These are phyloP conservation scores for Dreissena polymorpha DNA, from an alignment of 1,140 invertebrate genomes.

Conservation along the genomic window DNA sequence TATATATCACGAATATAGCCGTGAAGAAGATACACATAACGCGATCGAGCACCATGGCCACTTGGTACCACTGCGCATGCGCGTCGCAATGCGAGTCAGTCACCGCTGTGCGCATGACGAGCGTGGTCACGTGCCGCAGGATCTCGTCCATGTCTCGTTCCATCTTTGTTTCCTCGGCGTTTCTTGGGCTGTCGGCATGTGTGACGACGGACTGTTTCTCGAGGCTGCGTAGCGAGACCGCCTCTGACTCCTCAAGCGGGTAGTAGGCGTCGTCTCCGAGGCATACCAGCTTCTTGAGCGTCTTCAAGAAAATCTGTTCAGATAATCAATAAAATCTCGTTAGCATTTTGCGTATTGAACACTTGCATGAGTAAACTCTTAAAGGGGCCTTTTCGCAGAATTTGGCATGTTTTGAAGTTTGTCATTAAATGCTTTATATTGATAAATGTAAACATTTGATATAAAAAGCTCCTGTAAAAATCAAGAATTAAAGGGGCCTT, in stretches of 20 bases:
- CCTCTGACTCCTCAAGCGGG: conserved; percentile 43
- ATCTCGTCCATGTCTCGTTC: conserved; percentile 50
- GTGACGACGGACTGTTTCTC: conserved; percentile 16
- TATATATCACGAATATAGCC: conserved; percentile 23
- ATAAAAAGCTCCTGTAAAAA: no score
- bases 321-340: neutral
- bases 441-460: no score
- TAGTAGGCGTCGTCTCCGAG: conserved; percentile 35
- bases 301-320: conserved; percentile 44
- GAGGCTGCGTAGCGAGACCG: conserved; percentile 22
- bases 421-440: no score
- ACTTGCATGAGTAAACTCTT: no score
- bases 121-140: conserved; percentile 16
- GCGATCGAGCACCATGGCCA: conserved; percentile 58
- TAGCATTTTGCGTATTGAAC: no score
- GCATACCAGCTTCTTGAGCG: conserved; percentile 41
- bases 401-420: no score
- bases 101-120: conserved; percentile 8
- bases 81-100: conserved; percentile 6
- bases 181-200: neutral
- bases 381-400: no score
- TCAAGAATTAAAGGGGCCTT: no score
- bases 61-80: conserved; percentile 58
- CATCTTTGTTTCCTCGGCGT: conserved; percentile 15
- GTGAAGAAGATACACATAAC: conserved; percentile 42